Evolutionary conservation across 2,797 vertebrate species (phyloP), one percentile per base, ranked within the genome.

Genomic region (Percopsis omiscomaycus): DNA sequence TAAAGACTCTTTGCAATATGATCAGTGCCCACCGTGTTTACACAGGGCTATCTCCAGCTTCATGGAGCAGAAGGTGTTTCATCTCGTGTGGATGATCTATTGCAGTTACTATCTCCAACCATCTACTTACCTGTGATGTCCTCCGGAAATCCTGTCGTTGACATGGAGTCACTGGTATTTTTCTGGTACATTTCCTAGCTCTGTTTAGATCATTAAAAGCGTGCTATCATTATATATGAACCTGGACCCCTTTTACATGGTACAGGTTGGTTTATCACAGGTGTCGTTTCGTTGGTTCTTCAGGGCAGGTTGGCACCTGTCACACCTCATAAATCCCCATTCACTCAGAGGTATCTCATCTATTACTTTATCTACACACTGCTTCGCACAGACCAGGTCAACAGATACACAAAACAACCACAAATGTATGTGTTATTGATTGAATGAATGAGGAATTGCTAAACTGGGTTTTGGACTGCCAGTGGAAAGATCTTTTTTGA

Each of bases 11-110:
- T 46, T 60, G 48, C 61, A 64, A 53, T 22, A 37, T 57, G 61
- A 50, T 64, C 63, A 44, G 47, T 55, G 51, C 32, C 27, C 29
- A 46, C 29, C 81, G 79, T 86, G 82, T 90, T 90, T 88, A 81
- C 78, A 79, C 59, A 86, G 78, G 68, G 76, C 74, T 82, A 82
- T 86, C 84, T 87, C 71, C 76, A 76, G 75, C 83, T 81, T 78
- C 69, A 64, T 69, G 73, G 74, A 67, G 56, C 67, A 59, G 57
- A 64, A 66, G 53, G 64, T 71, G 74, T 62, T 79, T 82, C 74
- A 71, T 82, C 62, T 75, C 68, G 47, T 74, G 67, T 66, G 79
- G 78, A 78, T 70, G 66, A 78, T 82, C 74, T 79, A 29, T 62
- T 12, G 50, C 51, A 59, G 73, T 84, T 83, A 11, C 16, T 57